Percentiles rank a stretch among this genome's conserved stretches.
Evolutionary conservation across 2,888 invertebrate genomes (phyloP).

Genomic region (Lobophora halterata): DNA sequence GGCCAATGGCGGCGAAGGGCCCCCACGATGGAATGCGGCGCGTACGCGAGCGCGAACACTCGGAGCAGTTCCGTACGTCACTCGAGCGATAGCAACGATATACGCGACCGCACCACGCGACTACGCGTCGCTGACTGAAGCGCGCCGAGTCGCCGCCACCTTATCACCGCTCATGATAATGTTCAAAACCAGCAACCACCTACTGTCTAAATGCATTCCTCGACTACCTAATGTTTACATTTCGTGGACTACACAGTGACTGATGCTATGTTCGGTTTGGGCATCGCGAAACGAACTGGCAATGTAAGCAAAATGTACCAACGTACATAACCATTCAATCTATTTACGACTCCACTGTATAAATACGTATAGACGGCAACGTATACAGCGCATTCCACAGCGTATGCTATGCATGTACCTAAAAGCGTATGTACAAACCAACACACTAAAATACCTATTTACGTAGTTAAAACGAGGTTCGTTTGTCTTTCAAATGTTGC

Average conservation of each 20-base stretch:
- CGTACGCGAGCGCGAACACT: conserved; percentile 77
- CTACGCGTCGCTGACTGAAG: conserved; percentile 77
- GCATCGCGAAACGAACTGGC: conserved; percentile 60
- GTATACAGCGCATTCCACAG: conserved; percentile 72
- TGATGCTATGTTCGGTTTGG: conserved; percentile 56
- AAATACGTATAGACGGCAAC: conserved; percentile 58
- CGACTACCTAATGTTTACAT: conserved; percentile 76
- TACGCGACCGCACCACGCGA: conserved; percentile 77
- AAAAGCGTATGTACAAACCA: conserved; percentile 51
- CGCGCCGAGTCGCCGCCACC: conserved; percentile 67
- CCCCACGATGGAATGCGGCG: conserved; percentile 81
- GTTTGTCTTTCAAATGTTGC: conserved; percentile 33
- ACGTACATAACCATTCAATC: conserved; percentile 75
- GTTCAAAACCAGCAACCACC: conserved; percentile 67
- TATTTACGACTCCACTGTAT: conserved; percentile 76
- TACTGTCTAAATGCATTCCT: conserved; percentile 77
- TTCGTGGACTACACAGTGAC: conserved; percentile 62
- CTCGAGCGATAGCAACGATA: conserved; percentile 54
- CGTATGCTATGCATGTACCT: conserved; percentile 46
- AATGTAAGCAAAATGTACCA: conserved; percentile 66
- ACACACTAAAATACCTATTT: conserved; percentile 45
- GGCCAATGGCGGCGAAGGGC: conserved; percentile 83
- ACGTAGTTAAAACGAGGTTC: conserved; percentile 31
- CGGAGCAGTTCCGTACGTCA: conserved; percentile 67
- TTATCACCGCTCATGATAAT: conserved; percentile 81